A percentile compares a stretch with the other conserved stretches of the same genome.
Evolutionary conservation across 2,113 vertebrate species (phyloP).

Genomic region (Phylloscopus trochiloides): DNA sequence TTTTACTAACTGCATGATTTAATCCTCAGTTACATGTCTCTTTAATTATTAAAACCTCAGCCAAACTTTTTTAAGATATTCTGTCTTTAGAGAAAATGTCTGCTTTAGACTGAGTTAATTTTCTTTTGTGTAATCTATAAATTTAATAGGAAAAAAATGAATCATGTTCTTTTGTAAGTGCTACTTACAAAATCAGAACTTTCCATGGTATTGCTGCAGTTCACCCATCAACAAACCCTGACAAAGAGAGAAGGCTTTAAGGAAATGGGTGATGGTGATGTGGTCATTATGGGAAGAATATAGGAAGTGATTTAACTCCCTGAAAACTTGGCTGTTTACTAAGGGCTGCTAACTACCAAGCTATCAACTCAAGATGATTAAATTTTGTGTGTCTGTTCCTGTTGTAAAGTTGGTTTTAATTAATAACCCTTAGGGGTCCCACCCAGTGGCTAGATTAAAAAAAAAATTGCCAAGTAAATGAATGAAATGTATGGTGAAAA

Average conservation of each 20-base stretch:
- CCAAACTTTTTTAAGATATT: not conserved
- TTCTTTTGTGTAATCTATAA: not conserved
- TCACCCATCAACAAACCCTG: not conserved
- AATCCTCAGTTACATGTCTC: not conserved
- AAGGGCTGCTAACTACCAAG: not conserved
- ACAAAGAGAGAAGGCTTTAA: not conserved
- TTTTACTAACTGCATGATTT: not conserved
- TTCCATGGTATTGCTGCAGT: not conserved
- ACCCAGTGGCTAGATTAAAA: not conserved
- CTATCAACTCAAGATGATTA: not conserved
- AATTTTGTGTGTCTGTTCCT: not conserved
- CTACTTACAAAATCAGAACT: not conserved
- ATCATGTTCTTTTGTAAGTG: not conserved
- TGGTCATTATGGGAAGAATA: not conserved
- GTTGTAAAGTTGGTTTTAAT: not conserved
- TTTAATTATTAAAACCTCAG: not conserved
- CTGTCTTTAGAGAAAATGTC: not conserved
- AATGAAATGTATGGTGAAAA: not conserved
- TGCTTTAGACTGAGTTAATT: not conserved
- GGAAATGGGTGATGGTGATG: rapidly evolving
- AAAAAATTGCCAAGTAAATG: not conserved
- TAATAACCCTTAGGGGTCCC: not conserved
- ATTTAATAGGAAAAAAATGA: not conserved
- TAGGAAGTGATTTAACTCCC: not conserved
- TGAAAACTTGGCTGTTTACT: not conserved